Base-by-base conservation (phyloP, 2,888 invertebrate species). In the Patella pellucida region DNA sequence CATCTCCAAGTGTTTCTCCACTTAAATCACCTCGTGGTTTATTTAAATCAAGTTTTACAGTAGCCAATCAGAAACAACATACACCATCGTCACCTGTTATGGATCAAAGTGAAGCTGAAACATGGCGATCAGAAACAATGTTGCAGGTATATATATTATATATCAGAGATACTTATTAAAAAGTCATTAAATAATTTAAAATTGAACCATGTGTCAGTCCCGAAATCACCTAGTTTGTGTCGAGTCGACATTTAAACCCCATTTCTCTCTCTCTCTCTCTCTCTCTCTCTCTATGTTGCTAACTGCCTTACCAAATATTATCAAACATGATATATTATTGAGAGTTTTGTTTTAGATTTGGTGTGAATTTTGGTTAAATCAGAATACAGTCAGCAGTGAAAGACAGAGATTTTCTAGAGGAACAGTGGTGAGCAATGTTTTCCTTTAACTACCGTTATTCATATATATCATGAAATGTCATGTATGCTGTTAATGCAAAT, bases 311-410 rank as follows among this genome's bases (percentile, higher is more conserved):
- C 31, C 31, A 31, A 31, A 31, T 31, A 31, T 31, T 31, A 31
- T 31, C 3, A 31, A 31, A 31, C 31, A 41, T 41, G 31, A 14
- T 41, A 19, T 19, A 70, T 51, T 19, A 11, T 31, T n/a, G 23
- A 23, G 27, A 41, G 9, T 5, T 27, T 31, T n/a, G 3, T 69
- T 69, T 62, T 23, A 62, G 62, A 23, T 62, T 62, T 62, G 62
- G 62, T 84, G 82, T 15, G 90, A 90, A 76, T 89, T 90, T 80
- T 90, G 90, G 89, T 79, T 90, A 81, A 87, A 89, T 78, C 89
- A 90, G 79, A 88, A 87, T 74, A 76, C 86, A 4, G 72, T 84
- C n/a, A 85, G 84, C 69, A 69, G 70, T 15, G 85, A 84, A 12
- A 77, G 75, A 52, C 71, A 27, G 7, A 68, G 70, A 3, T 69